phyloP scores from a whole-genome alignment of 1,140 invertebrate genomes.

The Eulimnadia texana region DNA sequence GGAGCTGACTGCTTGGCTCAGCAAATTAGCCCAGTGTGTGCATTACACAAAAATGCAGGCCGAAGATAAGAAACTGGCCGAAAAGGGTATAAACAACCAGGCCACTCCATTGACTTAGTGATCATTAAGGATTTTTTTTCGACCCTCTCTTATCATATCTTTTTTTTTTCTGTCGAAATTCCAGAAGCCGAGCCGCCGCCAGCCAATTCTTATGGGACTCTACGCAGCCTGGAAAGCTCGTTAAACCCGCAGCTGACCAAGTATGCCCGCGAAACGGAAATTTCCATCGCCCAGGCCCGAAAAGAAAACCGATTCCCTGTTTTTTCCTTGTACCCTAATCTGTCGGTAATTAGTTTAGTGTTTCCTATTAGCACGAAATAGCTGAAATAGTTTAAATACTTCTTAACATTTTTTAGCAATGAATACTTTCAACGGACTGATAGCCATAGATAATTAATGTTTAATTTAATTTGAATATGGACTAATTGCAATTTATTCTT shows the following conservation, averaged over 20 bases:
- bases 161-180: not conserved
- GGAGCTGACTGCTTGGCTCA: constrained; percentile 69
- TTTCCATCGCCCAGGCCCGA: constrained; percentile 59
- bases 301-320: constrained; percentile 56
- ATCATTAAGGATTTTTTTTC: constrained; percentile 60
- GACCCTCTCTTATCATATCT: no score
- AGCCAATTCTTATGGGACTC: constrained; percentile 42
- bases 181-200: constrained; percentile 6
- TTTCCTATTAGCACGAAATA: constrained; percentile 2
- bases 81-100: constrained; percentile 50
- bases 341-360: constrained; percentile 35
- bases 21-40: constrained; percentile 53
- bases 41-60: constrained; percentile 57
- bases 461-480: no score
- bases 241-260: constrained; percentile 79
- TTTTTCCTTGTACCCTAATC: constrained; percentile 47
- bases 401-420: no score
- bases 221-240: constrained; percentile 72
- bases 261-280: constrained; percentile 77
- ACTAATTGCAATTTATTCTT: no score
- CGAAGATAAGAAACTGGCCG: constrained; percentile 46
- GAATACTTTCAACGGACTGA: no score
- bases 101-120: constrained; percentile 61
- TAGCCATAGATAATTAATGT: no score
- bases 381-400: no score